Base-by-base conservation (phyloP, 2,113 vertebrate species). In the Gymnarchus niloticus region DNA sequence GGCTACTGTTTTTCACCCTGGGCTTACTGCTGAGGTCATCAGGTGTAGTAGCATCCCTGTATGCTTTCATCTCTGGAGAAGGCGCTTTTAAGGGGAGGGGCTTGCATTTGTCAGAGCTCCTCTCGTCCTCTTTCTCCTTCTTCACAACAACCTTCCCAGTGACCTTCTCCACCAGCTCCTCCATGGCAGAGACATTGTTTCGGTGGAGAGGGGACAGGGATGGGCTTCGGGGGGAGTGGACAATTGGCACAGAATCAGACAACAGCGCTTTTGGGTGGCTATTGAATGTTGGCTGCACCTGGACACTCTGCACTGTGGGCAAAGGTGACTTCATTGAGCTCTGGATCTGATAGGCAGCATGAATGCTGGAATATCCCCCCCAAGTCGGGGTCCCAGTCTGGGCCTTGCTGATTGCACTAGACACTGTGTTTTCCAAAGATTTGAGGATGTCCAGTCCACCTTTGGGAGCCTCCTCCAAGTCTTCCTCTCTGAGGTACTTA, bases 301-400 rank as follows among this genome's bases (percentile, higher is more conserved):
- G 96, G 85, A 95, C 92, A 0, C 94, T 95, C 92, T 96, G 95
- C 86, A 93, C 94, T 0, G 92, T 1, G 0, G 94, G 83, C 65
- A 92, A 94, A 33, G 94, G 90, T 0, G 95, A 91, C 88, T 96
- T 96, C 54, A 93, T 91, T 0, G 93, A 84, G 65, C 95, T 94
- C 0, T 95, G 95, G 88, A 96, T 94, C 91, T 96, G 96, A 90
- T 96, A 96, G 85, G 96, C 96, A 0, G 96, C 96, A 1, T 96
- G 96, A 88, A 96, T 96, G 90, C 96, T 96, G 65, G 96, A 95
- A 89, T 96, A 96, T 7, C 96, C 96, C 0, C 96, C 95, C 96
- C 96, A 96, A 0, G 95, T 95, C 56, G 96, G 96, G 0, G 96
- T 94, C 0, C 96, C 96, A 0, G 96, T 96, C 91, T 96, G 96